Percentiles rank a stretch among this genome's conserved stretches.
Evolutionary conservation across 2,113 vertebrate genomes (phyloP).

Genomic region (Charadrius vociferus): DNA sequence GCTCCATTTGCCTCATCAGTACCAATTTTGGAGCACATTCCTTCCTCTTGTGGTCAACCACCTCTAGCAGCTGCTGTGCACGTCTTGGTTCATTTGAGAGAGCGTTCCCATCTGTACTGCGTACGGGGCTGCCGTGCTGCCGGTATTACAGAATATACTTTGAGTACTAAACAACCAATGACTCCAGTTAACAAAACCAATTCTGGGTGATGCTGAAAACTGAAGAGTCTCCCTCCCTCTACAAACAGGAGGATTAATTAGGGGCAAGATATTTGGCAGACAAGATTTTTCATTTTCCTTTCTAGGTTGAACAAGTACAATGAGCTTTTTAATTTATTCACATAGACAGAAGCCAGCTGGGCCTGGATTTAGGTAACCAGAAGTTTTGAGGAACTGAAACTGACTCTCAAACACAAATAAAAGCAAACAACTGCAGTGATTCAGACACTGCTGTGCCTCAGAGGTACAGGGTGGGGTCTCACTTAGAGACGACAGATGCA

Average conservation of each 20-base stretch:
- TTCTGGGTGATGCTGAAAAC: not conserved
- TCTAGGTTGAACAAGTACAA: not conserved
- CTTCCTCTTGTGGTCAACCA: not conserved
- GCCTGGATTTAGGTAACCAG: not conserved
- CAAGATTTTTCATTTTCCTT: not conserved
- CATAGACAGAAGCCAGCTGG: not conserved
- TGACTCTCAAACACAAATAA: not conserved
- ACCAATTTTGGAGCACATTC: not conserved
- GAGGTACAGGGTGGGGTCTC: not conserved
- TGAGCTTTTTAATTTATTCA: not conserved
- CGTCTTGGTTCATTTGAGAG: not conserved
- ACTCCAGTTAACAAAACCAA: not conserved
- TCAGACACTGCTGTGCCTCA: not conserved
- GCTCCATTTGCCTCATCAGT: not conserved
- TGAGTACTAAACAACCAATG: not conserved
- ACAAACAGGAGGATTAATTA: not conserved
- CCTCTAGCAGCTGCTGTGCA: not conserved
- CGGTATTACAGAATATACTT: rapidly evolving
- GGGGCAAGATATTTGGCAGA: not conserved
- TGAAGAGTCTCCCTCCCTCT: not conserved
- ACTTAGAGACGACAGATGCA: not conserved
- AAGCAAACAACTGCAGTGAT: not conserved
- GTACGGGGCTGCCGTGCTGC: not conserved
- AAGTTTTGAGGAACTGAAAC: not conserved
- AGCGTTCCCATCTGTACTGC: not conserved